A percentile compares a stretch with the other conserved stretches of the same genome.
phyloP scores from a whole-genome alignment of 2,113 vertebrate genomes.

The Heptranchias perlo region DNA sequence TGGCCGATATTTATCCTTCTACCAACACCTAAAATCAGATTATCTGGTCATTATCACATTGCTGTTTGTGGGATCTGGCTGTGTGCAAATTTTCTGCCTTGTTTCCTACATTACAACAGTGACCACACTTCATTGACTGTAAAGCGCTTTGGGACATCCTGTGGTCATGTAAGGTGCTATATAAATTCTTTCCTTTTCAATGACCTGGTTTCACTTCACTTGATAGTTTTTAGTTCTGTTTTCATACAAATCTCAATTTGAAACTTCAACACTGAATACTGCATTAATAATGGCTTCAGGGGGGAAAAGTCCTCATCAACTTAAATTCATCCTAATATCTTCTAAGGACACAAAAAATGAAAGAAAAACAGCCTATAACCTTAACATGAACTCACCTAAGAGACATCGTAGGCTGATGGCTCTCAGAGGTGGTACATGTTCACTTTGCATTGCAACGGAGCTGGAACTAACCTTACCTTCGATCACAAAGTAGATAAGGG shows the following conservation, averaged over 20 bases:
- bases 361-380: neutral
- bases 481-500: neutral
- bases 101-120: too few relatives aligned
- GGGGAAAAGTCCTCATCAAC: neutral
- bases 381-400: neutral
- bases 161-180: too few relatives aligned
- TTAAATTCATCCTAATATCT: conserved; percentile 11
- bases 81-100: too few relatives aligned
- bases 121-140: too few relatives aligned
- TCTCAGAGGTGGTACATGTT: neutral
- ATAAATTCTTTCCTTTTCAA: too few relatives aligned
- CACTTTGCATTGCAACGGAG: neutral
- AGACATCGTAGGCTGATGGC: neutral
- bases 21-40: too few relatives aligned
- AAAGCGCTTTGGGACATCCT: too few relatives aligned
- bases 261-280: neutral
- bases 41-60: too few relatives aligned
- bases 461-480: too few relatives aligned
- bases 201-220: neutral
- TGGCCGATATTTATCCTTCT: too few relatives aligned
- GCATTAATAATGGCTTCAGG: neutral
- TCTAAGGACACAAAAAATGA: neutral
- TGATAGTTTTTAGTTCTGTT: neutral
- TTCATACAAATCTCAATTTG: neutral
- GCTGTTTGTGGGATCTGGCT: too few relatives aligned